Evolutionary conservation across 2,797 vertebrate genomes (phyloP).

Genomic region (Arctocebus calabarensis): DNA sequence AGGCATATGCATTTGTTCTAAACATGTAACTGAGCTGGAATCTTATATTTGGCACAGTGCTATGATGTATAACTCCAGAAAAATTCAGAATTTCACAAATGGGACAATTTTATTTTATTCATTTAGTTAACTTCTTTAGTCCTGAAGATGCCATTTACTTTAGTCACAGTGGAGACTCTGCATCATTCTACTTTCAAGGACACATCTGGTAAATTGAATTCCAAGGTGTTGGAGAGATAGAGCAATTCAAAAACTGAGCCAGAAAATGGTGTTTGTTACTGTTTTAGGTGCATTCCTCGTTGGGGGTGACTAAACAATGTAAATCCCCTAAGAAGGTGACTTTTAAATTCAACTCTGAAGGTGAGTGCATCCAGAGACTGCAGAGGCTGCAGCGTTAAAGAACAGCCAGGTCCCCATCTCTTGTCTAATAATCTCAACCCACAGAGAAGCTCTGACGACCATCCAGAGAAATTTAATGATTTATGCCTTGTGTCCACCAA

Average conservation of each 20-base stretch:
- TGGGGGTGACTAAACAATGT: background rate
- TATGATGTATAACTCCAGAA: background rate
- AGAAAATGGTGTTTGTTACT: background rate
- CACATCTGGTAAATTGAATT: background rate
- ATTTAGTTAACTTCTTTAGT: background rate
- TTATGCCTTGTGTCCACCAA: background rate
- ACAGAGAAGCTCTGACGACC: background rate
- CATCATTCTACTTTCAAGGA: slow-evolving; percentile 73
- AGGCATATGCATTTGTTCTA: background rate
- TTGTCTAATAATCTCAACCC: background rate
- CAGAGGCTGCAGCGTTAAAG: background rate
- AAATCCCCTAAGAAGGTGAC: background rate
- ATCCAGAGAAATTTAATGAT: background rate
- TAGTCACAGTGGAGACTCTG: background rate
- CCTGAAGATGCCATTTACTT: background rate
- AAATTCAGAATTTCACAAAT: background rate
- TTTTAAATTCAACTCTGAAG: slow-evolving; percentile 25
- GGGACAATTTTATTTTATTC: background rate
- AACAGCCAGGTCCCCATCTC: background rate
- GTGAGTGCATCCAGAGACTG: background rate
- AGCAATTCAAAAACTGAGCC: background rate
- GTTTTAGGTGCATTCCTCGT: background rate
- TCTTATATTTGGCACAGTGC: background rate
- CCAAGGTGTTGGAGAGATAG: background rate
- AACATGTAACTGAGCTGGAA: background rate